A percentile compares a stretch with the other conserved stretches of the same genome.
These are phyloP conservation scores for Ooceraea biroi DNA, from an alignment of 1,140 invertebrate species.

Conservation along the genomic window DNA sequence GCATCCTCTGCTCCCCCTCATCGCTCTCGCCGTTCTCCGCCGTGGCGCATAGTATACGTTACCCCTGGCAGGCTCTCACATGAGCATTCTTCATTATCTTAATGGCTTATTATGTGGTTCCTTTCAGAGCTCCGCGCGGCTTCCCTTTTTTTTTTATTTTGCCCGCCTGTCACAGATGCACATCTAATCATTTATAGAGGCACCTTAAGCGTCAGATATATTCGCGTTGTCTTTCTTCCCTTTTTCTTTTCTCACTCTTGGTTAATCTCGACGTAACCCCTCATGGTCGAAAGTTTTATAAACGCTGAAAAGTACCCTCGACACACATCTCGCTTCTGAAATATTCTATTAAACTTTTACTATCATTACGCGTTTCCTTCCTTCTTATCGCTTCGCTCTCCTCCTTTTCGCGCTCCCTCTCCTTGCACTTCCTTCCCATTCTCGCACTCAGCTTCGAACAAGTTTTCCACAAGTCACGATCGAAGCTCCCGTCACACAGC, in stretches of 20 bases:
- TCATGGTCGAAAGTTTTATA: constrained; percentile 11
- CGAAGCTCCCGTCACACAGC: constrained; percentile 45
- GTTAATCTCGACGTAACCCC: not conserved
- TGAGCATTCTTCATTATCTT: not conserved
- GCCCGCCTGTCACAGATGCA: not conserved
- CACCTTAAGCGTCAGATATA: too few relatives aligned
- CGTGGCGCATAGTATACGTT: too few relatives aligned
- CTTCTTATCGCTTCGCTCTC: constrained; percentile 17
- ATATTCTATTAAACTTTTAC: constrained; percentile 29
- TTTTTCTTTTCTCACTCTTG: not conserved
- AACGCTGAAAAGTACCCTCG: not conserved
- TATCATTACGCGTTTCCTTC: constrained; percentile 23
- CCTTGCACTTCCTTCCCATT: constrained; percentile 4
- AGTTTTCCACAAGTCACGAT: constrained; percentile 72
- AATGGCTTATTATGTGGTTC: constrained; percentile 27
- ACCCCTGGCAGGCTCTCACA: too few relatives aligned
- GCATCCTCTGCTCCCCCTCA: not conserved
- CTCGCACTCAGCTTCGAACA: constrained; percentile 36
- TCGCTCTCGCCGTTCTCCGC: too few relatives aligned
- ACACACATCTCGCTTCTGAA: not conserved
- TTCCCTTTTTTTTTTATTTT: not conserved
- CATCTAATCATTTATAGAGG: too few relatives aligned
- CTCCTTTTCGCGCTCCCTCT: not conserved
- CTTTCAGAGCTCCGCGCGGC: not conserved
- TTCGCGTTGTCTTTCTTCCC: too few relatives aligned